Evolutionary conservation across 2,797 vertebrate species (phyloP), one percentile per base, ranked within the genome.

Genomic region (Myiothlypis coronata): DNA sequence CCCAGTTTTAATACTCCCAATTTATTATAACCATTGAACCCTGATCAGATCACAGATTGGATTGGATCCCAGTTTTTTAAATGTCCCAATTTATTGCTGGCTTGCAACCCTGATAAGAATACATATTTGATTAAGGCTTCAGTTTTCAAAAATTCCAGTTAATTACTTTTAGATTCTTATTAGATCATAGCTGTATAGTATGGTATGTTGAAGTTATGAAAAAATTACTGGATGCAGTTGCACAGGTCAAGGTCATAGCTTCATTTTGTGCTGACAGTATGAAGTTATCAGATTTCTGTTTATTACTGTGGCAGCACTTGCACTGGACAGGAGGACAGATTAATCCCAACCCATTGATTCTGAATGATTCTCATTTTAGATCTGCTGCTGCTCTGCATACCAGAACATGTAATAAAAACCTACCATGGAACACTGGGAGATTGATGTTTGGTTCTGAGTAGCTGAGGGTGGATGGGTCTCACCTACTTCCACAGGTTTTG

Each of bases 1-100:
- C 98, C 98, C 97, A 97, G 97, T 97, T 98, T 97, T 98, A 98
- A 98, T 98, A 98, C 97, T 97, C 96, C 92, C 96, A 97, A 98
- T 98, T 98, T 98, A 98, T 98, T 98, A 98, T 98, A 98, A 97
- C 97, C 96, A 97, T 97, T 98, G 98, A 98, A 98, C 97, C 96
- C 97, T 98, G 98, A 98, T 98, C 98, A 98, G 97, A 98, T 98
- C 98, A 97, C 91, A 41, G 95, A 95, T 97, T 97, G 97, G 97
- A 98, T 96, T 97, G 97, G 96, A 97, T 98, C 98, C 98, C 97
- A 97, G 97, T 97, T 98, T 98, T 98, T 98, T 97, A 98, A 98
- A 98, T 96, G 95, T 97, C 97, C 97, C 95, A 96, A 97, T 98
- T 98, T 98, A 98, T 97, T 97, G 95, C 97, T 98, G 97, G 96